phyloP scores from a whole-genome alignment of 2,888 invertebrate genomes.

The Leptopilina myrica region DNA sequence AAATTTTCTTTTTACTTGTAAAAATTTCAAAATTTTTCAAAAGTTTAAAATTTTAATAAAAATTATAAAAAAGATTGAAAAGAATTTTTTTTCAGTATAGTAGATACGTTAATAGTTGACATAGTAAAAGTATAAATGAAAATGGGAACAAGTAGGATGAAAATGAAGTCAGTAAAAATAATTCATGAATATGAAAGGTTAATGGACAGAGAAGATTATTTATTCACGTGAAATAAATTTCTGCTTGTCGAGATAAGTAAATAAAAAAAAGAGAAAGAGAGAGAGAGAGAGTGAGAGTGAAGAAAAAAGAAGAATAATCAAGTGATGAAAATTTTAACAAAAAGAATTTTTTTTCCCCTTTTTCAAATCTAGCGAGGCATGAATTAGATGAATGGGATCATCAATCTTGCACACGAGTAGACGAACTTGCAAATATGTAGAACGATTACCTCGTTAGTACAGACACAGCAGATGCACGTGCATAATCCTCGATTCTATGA shows the following conservation, averaged over 20 bases:
- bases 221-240: slow-evolving; percentile 39
- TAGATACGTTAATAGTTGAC: no score
- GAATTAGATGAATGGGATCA: slow-evolving; percentile 36
- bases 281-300: no score
- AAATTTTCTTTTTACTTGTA: no score
- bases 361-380: slow-evolving; percentile 3
- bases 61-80: no score
- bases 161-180: no score
- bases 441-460: slow-evolving; percentile 40
- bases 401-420: slow-evolving; percentile 1
- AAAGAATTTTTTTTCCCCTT: neutral
- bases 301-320: neutral
- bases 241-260: slow-evolving; percentile 5
- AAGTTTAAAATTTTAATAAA: no score
- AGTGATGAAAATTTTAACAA: slow-evolving; percentile 13
- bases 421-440: slow-evolving; percentile 26
- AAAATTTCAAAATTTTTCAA: no score
- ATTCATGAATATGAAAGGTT: no score
- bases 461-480: slow-evolving; percentile 41
- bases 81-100: no score
- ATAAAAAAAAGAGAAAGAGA: neutral
- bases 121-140: no score
- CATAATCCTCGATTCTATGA: slow-evolving; percentile 34
- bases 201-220: no score
- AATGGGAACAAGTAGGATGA: no score